Conservation (phyloP, 2,797 vertebrate genomes). For the Gallirallus australis region DNA sequence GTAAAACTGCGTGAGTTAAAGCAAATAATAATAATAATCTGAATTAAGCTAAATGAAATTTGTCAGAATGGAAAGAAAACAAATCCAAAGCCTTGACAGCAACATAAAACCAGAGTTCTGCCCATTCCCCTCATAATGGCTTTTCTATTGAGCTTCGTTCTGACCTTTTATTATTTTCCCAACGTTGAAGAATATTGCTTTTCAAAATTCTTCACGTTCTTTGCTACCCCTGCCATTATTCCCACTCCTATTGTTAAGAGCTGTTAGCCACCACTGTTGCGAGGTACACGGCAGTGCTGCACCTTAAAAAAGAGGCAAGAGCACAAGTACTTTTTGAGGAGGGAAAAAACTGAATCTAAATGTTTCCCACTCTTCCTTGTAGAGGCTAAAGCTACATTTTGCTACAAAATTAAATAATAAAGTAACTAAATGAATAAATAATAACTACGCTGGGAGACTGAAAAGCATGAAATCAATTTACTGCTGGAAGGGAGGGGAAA, state of each 20-base stretch:
- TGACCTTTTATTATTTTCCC: slow-evolving; percentile 76
- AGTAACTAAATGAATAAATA: slow-evolving; percentile 26
- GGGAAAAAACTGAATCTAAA: background rate
- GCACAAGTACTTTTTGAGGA: background rate
- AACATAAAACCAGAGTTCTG: slow-evolving; percentile 74
- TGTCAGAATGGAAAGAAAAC: slow-evolving; percentile 76
- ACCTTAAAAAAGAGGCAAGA: slow-evolving; percentile 24
- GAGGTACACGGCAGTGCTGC: background rate
- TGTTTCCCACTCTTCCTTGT: background rate
- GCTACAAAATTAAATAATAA: slow-evolving; percentile 51
- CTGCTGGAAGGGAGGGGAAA: background rate
- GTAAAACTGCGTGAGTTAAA: slow-evolving; percentile 7
- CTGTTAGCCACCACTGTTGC: slow-evolving; percentile 53
- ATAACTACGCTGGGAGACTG: slow-evolving; percentile 42
- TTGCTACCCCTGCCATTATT: slow-evolving; percentile 62
- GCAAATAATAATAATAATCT: slow-evolving; percentile 53
- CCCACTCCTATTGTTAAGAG: slow-evolving; percentile 55
- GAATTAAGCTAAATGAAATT: slow-evolving; percentile 76
- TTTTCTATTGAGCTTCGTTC: slow-evolving; percentile 71
- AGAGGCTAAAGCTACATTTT: background rate
- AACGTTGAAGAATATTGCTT: slow-evolving; percentile 73
- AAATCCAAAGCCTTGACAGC: slow-evolving; percentile 75
- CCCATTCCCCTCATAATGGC: slow-evolving; percentile 64
- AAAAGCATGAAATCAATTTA: slow-evolving; percentile 62
- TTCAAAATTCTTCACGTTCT: slow-evolving; percentile 74